Conservation (phyloP, 2,113 vertebrate genomes). For the Sorex fumeus region DNA sequence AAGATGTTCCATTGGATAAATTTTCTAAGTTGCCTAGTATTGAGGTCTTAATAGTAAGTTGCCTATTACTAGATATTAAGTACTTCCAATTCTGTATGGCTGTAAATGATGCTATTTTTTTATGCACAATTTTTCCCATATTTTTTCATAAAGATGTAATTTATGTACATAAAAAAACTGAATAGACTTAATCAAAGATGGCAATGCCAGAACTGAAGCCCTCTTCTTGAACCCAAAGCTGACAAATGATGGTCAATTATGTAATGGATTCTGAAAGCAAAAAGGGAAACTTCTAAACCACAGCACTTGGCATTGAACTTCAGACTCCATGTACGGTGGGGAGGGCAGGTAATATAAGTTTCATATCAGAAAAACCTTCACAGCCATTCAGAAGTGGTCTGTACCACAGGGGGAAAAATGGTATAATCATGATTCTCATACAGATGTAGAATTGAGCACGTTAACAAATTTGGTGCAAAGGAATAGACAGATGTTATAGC, state of each 20-base stretch:
- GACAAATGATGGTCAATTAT: constrained; percentile 6
- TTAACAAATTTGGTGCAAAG: neutral
- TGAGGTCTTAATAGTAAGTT: no score
- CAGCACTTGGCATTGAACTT: neutral
- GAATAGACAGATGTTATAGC: neutral
- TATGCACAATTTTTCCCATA: neutral
- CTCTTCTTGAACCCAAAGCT: constrained; percentile 5
- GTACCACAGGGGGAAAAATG: neutral
- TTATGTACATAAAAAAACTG: neutral
- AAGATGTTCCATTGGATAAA: neutral
- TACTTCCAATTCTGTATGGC: constrained; percentile 33
- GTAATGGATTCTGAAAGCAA: neutral
- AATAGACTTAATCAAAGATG: constrained; percentile 41
- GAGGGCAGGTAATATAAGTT: neutral
- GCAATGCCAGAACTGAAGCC: neutral
- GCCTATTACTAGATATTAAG: neutral
- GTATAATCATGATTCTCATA: constrained; percentile 25
- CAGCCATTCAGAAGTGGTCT: neutral
- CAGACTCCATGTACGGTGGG: neutral
- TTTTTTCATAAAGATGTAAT: constrained; percentile 34
- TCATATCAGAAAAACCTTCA: neutral
- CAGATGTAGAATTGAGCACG: neutral
- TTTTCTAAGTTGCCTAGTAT: no score
- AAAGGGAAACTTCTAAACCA: neutral
- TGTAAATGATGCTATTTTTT: constrained; percentile 43